phyloP scores from a whole-genome alignment of 2,888 invertebrate genomes.

The Fragum fragum region DNA sequence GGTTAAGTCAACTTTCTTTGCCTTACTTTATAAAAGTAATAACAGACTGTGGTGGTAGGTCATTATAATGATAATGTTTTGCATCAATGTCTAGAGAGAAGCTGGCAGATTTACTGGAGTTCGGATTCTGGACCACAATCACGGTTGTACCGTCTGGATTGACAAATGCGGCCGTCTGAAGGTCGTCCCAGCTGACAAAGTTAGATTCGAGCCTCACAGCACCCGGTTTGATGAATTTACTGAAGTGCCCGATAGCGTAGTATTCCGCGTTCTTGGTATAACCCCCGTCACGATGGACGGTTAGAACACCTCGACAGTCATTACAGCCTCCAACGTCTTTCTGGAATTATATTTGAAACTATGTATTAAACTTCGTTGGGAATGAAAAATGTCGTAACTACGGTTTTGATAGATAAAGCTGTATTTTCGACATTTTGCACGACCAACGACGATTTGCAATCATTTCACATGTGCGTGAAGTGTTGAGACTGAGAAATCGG shows the following conservation, averaged over 20 bases:
- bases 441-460: too few relatives aligned
- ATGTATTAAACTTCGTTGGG: too few relatives aligned
- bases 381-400: too few relatives aligned
- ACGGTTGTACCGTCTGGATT: slow-evolving; percentile 67
- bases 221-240: slow-evolving; percentile 66
- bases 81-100: slow-evolving; percentile 65
- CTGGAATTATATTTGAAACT: too few relatives aligned
- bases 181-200: slow-evolving; percentile 56
- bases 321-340: slow-evolving; percentile 64
- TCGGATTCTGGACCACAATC: slow-evolving; percentile 63
- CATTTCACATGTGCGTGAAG: too few relatives aligned
- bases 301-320: slow-evolving; percentile 68
- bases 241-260: slow-evolving; percentile 68
- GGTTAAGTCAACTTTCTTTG: too few relatives aligned
- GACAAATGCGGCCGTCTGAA: slow-evolving; percentile 63
- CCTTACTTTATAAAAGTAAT: slow-evolving; percentile 62
- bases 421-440: too few relatives aligned
- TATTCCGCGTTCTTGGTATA: slow-evolving; percentile 66
- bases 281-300: slow-evolving; percentile 46
- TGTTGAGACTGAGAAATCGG: too few relatives aligned
- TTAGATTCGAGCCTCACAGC: slow-evolving; percentile 68
- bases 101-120: slow-evolving; percentile 39
- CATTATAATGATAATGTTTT: slow-evolving; percentile 59
- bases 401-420: too few relatives aligned
- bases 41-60: slow-evolving; percentile 66